Base-by-base conservation (phyloP, 2,888 invertebrate genomes). In the Campoplex capitator region DNA sequence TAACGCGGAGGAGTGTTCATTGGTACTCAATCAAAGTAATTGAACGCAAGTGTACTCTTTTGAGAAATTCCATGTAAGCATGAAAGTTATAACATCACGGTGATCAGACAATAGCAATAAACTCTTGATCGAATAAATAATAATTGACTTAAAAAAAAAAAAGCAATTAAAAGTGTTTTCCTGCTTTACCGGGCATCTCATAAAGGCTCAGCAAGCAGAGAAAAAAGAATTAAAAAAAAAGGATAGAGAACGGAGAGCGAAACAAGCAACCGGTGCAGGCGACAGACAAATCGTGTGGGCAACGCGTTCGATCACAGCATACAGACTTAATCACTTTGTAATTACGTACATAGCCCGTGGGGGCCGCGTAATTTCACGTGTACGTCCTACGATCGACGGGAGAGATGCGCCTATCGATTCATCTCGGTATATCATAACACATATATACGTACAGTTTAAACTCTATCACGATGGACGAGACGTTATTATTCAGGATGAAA, bases 251-350 rank as follows among this genome's bases (percentile, higher is more conserved):
- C 28, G n/a, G 35, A 42, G 78, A 65, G 54, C 28, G n/a, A 23
- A 42, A 45, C 68, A 68, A 56, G 23, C 58, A 32, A 73, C 65
- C 58, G 62, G 75, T 73, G 73, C 70, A 75, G 68, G 58, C 78
- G 82, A 82, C 84, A 65, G 79, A 84, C 87, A 75, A 87, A 79
- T 84, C 84, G 84, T 76, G 87, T 87, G 84, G 87, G 84, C 82
- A 79, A 79, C 82, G 76, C 48, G 75, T 75, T 83, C 67, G 65
- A 84, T 79, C 82, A 71, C 70, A 28, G 75, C 82, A 32, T 54
- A 82, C 71, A 79, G 79, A 84, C 87, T 84, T 87, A 84, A 87
- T 87, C 82, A 87, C 84, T 87, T 84, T 84, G 87, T 87, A 87
- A 87, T 87, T 87, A 84, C 87, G 82, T 84, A 79, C 71, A 58